A percentile compares a stretch with the other conserved stretches of the same genome.
Evolutionary conservation across 1,140 invertebrate genomes (phyloP).

Genomic region (Anoplolepis gracilipes): DNA sequence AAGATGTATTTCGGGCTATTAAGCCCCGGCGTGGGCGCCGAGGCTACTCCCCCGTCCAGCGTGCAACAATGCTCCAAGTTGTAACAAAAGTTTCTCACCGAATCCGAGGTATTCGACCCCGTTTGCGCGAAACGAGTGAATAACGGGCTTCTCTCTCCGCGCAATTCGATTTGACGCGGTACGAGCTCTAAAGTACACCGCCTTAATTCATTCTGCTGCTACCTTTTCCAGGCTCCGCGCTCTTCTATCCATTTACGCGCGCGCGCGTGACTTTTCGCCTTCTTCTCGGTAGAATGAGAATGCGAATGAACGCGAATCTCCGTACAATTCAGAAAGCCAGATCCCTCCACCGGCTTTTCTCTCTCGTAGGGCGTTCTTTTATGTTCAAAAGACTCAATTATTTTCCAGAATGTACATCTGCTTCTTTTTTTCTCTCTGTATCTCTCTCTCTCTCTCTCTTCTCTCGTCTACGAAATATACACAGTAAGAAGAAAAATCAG

Average conservation of each 20-base stretch:
- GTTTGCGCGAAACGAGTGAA: constrained; percentile 65
- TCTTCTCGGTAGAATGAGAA: constrained; percentile 27
- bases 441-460: background rate
- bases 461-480: background rate
- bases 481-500: constrained; percentile 32
- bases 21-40: constrained; percentile 20
- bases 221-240: constrained; percentile 15
- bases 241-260: constrained; percentile 60
- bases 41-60: constrained; percentile 36
- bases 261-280: constrained; percentile 42
- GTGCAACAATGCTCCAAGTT: constrained; percentile 54
- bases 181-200: constrained; percentile 37
- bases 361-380: constrained; percentile 56
- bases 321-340: constrained; percentile 64
- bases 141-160: constrained; percentile 60
- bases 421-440: background rate
- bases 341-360: constrained; percentile 55
- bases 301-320: constrained; percentile 51
- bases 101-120: constrained; percentile 56
- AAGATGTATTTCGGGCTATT: constrained; percentile 61
- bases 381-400: constrained; percentile 65
- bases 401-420: constrained; percentile 54
- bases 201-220: constrained; percentile 62
- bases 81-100: constrained; percentile 54
- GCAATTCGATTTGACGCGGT: constrained; percentile 57